These are phyloP conservation scores for Petrocephalus schoutedeni DNA, from an alignment of 2,797 vertebrate genomes.

Conservation along the genomic window DNA sequence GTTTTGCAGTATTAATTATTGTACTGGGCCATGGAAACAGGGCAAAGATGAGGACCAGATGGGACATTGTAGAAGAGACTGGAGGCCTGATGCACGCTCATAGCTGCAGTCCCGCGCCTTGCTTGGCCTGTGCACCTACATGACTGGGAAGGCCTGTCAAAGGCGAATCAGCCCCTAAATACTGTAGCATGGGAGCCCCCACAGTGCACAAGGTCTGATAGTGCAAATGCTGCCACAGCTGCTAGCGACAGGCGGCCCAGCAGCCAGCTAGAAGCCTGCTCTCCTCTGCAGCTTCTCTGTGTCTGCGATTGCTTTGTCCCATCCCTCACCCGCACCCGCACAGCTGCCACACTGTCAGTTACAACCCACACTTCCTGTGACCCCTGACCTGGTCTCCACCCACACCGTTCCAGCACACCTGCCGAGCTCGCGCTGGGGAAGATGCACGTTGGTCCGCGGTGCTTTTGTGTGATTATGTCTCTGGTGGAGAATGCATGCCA, in stretches of 20 bases:
- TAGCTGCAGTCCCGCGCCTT: no score
- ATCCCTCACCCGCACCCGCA: not conserved
- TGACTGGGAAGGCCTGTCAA: not conserved
- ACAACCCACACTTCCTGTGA: not conserved
- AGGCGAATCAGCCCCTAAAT: not conserved
- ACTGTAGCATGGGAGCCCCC: not conserved
- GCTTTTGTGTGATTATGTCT: not conserved
- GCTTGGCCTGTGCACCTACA: no score
- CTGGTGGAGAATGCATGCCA: not conserved
- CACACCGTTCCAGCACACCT: not conserved
- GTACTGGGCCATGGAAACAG: not conserved
- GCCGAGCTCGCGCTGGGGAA: not conserved
- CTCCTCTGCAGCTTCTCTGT: not conserved
- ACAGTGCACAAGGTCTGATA: not conserved
- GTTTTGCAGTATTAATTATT: not conserved
- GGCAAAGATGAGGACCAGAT: no score
- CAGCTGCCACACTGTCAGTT: slow-evolving; percentile 1
- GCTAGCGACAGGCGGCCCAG: not conserved
- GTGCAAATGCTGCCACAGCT: not conserved
- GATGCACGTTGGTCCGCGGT: not conserved
- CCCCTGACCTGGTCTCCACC: not conserved
- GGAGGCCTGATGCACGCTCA: no score
- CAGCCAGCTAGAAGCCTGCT: not conserved
- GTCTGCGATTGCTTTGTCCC: not conserved
- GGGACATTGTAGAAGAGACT: no score